A percentile compares a stretch with the other conserved stretches of the same genome.
Evolutionary conservation across 2,888 invertebrate genomes (phyloP).

Genomic region (Agriotes lineatus): DNA sequence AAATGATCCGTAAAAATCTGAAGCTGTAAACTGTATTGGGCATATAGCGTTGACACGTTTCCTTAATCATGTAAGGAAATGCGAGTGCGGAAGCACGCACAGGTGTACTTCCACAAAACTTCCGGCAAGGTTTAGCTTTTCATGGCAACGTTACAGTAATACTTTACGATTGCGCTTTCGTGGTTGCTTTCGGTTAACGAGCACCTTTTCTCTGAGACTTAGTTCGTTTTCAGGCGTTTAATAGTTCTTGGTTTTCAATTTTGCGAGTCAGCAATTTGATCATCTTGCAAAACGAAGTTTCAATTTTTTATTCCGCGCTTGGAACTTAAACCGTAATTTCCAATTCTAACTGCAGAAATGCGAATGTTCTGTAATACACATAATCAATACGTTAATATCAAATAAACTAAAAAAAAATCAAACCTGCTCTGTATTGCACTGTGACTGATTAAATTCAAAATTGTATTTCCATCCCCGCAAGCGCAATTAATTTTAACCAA

Average conservation of each 20-base stretch:
- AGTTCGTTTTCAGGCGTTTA: too few relatives aligned
- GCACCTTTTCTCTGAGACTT: too few relatives aligned
- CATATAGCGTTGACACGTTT: neutral
- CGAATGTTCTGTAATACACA: too few relatives aligned
- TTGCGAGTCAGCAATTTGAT: too few relatives aligned
- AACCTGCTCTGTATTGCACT: neutral
- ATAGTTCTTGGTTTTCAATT: neutral
- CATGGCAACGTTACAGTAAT: neutral
- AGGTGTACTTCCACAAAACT: neutral
- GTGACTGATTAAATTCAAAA: neutral
- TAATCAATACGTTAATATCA: neutral
- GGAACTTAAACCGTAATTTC: too few relatives aligned
- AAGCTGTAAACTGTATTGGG: too few relatives aligned
- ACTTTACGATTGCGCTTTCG: too few relatives aligned
- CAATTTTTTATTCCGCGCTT: too few relatives aligned
- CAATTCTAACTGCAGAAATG: too few relatives aligned
- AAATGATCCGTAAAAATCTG: too few relatives aligned
- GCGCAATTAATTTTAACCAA: neutral
- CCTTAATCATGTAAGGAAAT: constrained; percentile 1
- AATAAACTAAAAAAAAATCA: neutral
- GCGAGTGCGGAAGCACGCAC: constrained; percentile 1
- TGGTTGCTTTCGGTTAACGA: too few relatives aligned
- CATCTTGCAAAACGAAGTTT: too few relatives aligned
- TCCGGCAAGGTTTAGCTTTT: constrained; percentile 3
- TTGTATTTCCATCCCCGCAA: neutral